Evolutionary conservation across 2,797 vertebrate species (phyloP), one percentile per base, ranked within the genome.

Genomic region (Alca torda): DNA sequence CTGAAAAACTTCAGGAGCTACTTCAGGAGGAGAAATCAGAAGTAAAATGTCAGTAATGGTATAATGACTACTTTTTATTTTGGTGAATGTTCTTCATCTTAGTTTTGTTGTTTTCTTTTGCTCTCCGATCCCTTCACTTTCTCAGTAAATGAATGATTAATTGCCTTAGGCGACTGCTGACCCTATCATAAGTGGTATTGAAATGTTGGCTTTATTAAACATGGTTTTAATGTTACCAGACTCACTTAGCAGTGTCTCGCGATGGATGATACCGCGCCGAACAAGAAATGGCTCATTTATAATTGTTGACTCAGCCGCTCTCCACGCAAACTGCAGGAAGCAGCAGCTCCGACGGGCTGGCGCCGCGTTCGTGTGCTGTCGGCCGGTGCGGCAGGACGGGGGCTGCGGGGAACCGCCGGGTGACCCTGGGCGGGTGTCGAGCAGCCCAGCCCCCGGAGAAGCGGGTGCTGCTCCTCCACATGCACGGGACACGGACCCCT

Each of bases 351-450:
- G 0, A 1, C 0, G 1, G 56, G 39, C 79, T 60, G 67, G 14
- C 28, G 1, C 50, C 21, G 17, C 5, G 8, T 16, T 4, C 1
- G 0, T 3, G 35, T 9, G 1, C 48, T 7, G 4, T 13, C 39
- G 23, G 54, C 41, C 26, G 6, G 0, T 1, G 45, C 1, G 16
- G 33, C 6, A 5, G 37, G 51, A 25, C 17, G 33, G 73, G 73
- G 37, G 43, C 75, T 48, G 53, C 1, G 0, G 25, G 51, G 53
- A 25, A 19, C 0, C 2, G 10, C 4, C 0, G 3, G 6, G 25
- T 18, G 13, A 13, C 43, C 39, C 39, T 39, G 39, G 39, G 16
- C 3, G 54, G n/a, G 39, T 6, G 0, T 2, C 0, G 1, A 19
- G 50, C 26, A 43, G 35, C 35, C 4, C 23, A 33, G 3, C 10